Base-by-base conservation (phyloP, 2,113 vertebrate species). In the Zapus hudsonius region DNA sequence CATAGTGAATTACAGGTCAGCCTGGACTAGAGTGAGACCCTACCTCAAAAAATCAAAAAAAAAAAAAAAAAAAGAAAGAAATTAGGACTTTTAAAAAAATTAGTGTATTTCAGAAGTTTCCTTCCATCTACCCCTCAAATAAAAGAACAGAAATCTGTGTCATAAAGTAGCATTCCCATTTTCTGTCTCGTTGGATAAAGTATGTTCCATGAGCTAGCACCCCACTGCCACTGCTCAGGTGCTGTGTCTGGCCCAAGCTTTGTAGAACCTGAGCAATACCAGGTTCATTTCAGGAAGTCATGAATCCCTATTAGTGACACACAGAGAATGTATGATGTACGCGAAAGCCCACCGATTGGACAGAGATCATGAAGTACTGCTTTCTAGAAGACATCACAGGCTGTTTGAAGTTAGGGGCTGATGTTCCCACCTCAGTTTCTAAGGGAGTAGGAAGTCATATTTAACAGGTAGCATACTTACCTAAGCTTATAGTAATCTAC, bases 381-480 rank as follows among this genome's bases (percentile, higher is more conserved):
- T 97, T 97, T 94, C 94, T 87, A 57, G 57, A 82, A 59, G 75
- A 91, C 38, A 90, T 95, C 84, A 73, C 8, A 86, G 90, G 90
- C 85, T 92, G 11, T 31, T 78, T 93, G 42, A 79, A 84, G 29
- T 75, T 81, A 47, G 0, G 7, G 7, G 16, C 82, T 38, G 74
- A 87, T 96, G 84, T 95, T 96, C 95, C 63, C 79, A 70, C 75
- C 63, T 90, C 69, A 23, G 4, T 44, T 88, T 12, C 12, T 80
- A 81, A n/a, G 82, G 67, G 85, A 95, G 83, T 93, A 87, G 61
- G 31, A 8, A 61, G 85, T 40, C 70, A 89, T 76, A 93, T 92
- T 96, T 96, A 96, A 91, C 85, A 89, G 89, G 55, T 61, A 92
- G 57, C 88, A 91, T 94, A 57, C 84, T 95, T 78, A 90, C 38